Evolutionary conservation across 2,888 invertebrate species (phyloP), one percentile per base, ranked within the genome.

Genomic region (Parthenolecanium corni): DNA sequence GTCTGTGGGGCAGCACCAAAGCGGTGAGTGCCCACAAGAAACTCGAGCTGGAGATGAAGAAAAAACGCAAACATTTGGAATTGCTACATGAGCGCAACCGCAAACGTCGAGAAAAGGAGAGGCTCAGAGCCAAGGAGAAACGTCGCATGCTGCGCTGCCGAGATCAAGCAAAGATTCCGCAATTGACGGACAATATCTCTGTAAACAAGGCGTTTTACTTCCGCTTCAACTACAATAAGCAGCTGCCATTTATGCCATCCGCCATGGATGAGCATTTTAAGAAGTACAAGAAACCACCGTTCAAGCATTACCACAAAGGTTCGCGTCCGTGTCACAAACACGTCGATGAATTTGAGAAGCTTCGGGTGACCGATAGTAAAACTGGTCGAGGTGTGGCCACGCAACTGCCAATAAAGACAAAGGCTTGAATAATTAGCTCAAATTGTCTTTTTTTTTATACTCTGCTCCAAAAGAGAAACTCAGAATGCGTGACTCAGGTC

Each of bases 311-410:
- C 31, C 42, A 42, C n/a, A 49, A 25, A 5, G 47, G 36, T 3
- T 11, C 20, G n/a, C 25, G 18, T n/a, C 20, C 31, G 14, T 58
- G 58, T 36, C 20, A 12, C 1, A 58, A 58, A 36, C 47, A 25
- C 21, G 47, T 58, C 14, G 58, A 58, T 49, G 58, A 58, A 49
- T 58, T 58, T 20, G 58, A 58, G 16, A 58, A 58, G 36, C 47
- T 58, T 25, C 58, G 58, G 1, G 49, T 58, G n/a, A 25, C 36
- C 6, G 56, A 56, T 4, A 38, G 20, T 20, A 24, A 21, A 11
- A 16, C 31, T 31, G 31, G 31, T 9, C 31, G 31, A 31, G 9
- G 9, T 31, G 31, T 9, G 31, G 31, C 44, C 16, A 44, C 3
- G 5, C 44, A 44, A 14, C n/a, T 14, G 44, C 18, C n/a, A 14